Evolutionary conservation across 2,113 vertebrate species (phyloP), one percentile per base, ranked within the genome.

Genomic region (Tauraco erythrolophus): DNA sequence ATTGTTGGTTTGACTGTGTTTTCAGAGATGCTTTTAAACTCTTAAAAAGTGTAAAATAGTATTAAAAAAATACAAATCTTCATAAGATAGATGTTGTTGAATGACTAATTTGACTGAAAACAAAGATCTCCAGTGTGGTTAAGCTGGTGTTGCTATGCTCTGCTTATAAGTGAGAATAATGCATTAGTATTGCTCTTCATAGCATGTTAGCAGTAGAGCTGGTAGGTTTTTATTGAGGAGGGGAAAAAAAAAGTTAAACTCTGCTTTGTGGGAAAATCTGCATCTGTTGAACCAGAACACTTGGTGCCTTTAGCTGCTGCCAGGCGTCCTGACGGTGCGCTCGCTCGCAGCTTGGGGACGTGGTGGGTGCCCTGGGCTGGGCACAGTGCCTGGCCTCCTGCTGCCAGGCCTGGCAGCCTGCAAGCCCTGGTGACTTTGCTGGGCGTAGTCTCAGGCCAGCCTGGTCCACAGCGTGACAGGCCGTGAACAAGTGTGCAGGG

Each of bases 101-200:
- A 72, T 4, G 28, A 48, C 64, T 92, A 74, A 80, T 69, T 92
- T 83, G 91, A 39, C 46, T 65, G 33, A 65, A 89, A 75, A 84
- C 83, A 90, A 89, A 92, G 81, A 53, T 92, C 53, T 35, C 14
- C 81, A 83, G 81, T 88, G 39, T 35, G 23, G 24, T 71, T 88
- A 60, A 79, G 66, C 78, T 89, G 64, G 18, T 89, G 84, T 76
- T 93, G 69, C 53, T 78, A 7, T 83, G 81, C 48, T 97, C 54
- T 69, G 72, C 74, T 84, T 89, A 2, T 56, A 6, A 91, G 92
- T 91, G 93, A 91, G 60, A 79, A 89, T 95, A 96, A 94, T 93
- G 93, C 91, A 84, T 95, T 97, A 94, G 84, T 48, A 71, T 30
- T 89, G 95, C 39, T 91, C 72, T 84, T 81, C 45, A 33, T 41